Percentiles rank a stretch among this genome's conserved stretches.
phyloP scores from a whole-genome alignment of 2,888 invertebrate genomes.

The Zaprionus lineosus region DNA sequence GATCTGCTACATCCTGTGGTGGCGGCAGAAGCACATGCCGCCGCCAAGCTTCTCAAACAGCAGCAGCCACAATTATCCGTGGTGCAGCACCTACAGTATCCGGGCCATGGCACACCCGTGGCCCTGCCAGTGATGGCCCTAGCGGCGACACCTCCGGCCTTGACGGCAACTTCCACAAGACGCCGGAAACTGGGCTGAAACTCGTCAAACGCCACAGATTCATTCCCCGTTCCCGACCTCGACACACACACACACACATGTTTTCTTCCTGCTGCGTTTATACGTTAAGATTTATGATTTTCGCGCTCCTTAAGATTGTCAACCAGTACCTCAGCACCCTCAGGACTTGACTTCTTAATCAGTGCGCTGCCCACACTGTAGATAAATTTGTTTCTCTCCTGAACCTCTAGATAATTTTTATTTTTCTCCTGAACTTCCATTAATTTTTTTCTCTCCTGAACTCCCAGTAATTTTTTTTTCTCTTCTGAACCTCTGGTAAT shows the following conservation, averaged over 20 bases:
- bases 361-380: too few relatives aligned
- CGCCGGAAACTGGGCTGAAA: conserved; percentile 63
- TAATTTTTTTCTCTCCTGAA: too few relatives aligned
- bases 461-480: too few relatives aligned
- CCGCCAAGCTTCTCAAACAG: conserved; percentile 69
- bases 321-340: neutral
- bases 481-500: too few relatives aligned
- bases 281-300: neutral
- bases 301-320: neutral
- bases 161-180: conserved; percentile 37
- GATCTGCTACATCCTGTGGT: conserved; percentile 45
- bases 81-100: conserved; percentile 67
- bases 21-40: conserved; percentile 50
- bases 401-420: too few relatives aligned
- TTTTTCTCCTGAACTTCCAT: too few relatives aligned
- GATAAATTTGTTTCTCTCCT: too few relatives aligned
- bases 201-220: conserved; percentile 22
- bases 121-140: conserved; percentile 60
- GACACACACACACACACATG: neutral
- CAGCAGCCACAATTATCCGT: conserved; percentile 74
- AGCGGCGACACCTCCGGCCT: conserved; percentile 24
- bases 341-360: neutral
- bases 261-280: neutral
- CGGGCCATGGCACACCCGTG: conserved; percentile 53
- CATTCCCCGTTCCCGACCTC: conserved; percentile 53